Percentiles rank a stretch among this genome's conserved stretches.
Conservation (phyloP, 2,113 vertebrate genomes). For the Pavo muticus region DNA sequence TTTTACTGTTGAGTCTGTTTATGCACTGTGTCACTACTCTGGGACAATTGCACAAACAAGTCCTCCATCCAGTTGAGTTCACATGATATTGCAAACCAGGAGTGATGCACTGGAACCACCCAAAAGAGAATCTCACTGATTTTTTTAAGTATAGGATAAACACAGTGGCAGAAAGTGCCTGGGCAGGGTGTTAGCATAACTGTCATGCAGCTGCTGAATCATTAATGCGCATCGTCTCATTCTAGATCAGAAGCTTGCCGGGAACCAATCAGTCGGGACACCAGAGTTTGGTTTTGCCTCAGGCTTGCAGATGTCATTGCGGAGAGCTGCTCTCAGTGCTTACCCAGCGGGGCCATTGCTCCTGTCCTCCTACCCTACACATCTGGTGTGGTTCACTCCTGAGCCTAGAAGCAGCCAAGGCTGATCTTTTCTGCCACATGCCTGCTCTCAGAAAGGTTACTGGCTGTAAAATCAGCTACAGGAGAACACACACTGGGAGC, state of each 20-base stretch:
- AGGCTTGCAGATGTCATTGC: background rate
- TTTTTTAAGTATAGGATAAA: background rate
- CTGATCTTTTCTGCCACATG: background rate
- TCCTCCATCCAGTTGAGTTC: background rate
- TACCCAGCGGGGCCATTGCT: background rate
- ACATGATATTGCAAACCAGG: background rate
- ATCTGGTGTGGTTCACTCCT: background rate
- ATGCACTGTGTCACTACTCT: background rate
- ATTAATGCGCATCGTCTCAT: background rate
- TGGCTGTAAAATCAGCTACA: background rate
- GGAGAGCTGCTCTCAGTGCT: background rate
- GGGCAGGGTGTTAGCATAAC: background rate
- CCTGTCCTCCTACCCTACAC: background rate
- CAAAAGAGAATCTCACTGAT: background rate
- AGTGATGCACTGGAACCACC: background rate
- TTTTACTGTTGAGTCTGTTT: background rate
- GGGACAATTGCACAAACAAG: background rate
- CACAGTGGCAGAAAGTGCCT: background rate
- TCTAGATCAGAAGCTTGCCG: background rate
- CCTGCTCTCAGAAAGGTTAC: background rate
- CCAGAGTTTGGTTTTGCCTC: background rate
- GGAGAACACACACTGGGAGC: background rate
- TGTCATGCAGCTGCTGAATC: background rate
- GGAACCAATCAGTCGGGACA: fast-evolving
- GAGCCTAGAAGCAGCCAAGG: background rate